Conservation (phyloP, 2,888 invertebrate species). For the Trissolcus brochymenae region DNA sequence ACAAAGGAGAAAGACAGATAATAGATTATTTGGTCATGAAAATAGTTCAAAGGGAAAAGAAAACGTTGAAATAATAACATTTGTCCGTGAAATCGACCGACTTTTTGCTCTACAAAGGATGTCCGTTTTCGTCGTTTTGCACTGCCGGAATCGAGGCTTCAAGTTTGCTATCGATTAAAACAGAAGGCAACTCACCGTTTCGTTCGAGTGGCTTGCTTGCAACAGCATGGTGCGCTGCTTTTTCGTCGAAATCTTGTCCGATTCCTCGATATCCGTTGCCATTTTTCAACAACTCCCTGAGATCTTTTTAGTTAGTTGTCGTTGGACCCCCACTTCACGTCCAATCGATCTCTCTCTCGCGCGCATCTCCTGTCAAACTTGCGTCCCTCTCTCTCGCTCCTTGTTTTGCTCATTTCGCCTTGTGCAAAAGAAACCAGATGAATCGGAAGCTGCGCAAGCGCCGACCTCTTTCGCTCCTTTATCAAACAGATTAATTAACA, state of each 20-base stretch:
- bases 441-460: neutral
- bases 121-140: neutral
- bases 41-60: neutral
- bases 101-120: constrained; percentile 7
- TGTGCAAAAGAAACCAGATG: no score
- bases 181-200: constrained; percentile 46
- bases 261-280: constrained; percentile 73
- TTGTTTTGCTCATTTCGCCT: no score
- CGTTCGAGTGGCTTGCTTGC: constrained; percentile 24
- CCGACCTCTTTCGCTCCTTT: neutral
- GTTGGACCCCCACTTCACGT: neutral
- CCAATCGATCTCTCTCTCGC: neutral
- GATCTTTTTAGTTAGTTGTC: constrained; percentile 19
- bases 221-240: constrained; percentile 62
- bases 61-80: constrained; percentile 8
- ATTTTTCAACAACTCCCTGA: constrained; percentile 60
- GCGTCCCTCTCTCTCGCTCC: no score
- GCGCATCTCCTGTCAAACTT: no score
- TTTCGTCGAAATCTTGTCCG: constrained; percentile 71
- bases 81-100: constrained; percentile 30
- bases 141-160: neutral
- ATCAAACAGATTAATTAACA: neutral
- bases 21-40: no score
- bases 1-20: no score
- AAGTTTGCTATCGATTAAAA: neutral